Evolutionary conservation across 1,140 invertebrate species (phyloP).

Genomic region (Gyrodactylus salaris): DNA sequence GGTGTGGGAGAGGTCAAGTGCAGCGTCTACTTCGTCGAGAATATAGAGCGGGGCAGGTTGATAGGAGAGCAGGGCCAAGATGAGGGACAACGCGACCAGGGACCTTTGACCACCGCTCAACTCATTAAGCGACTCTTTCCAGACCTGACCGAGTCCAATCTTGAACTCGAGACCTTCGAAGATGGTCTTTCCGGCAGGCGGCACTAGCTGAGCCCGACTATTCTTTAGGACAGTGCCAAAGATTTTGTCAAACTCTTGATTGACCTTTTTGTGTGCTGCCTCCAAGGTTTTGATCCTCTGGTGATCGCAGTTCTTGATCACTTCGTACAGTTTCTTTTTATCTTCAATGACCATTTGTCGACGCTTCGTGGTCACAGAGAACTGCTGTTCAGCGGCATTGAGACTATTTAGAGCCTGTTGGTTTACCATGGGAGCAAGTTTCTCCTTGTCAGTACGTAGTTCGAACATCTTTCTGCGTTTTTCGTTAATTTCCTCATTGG

Average conservation of each 20-base stretch:
- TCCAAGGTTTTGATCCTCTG: not conserved
- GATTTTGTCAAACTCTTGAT: constrained; percentile 65
- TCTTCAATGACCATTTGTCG: not conserved
- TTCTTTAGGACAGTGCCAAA: constrained; percentile 61
- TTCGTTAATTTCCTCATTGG: constrained; percentile 26
- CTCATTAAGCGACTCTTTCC: constrained; percentile 81
- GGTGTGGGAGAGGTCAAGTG: constrained; percentile 81
- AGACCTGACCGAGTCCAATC: constrained; percentile 58
- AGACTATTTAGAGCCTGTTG: not conserved
- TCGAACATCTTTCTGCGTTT: constrained; percentile 27
- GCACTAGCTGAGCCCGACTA: constrained; percentile 43
- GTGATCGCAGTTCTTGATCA: not conserved
- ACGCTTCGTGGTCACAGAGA: not conserved
- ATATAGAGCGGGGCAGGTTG: constrained; percentile 94
- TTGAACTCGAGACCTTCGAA: constrained; percentile 59
- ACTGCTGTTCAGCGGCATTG: not conserved
- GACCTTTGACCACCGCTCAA: constrained; percentile 81
- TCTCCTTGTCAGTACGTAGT: constrained; percentile 19
- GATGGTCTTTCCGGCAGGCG: constrained; percentile 34
- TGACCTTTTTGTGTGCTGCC: not conserved
- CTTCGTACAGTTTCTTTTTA: not conserved
- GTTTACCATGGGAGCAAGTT: not conserved
- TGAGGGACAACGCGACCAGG: constrained; percentile 68
- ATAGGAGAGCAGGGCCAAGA: constrained; percentile 72
- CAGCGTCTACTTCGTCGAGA: constrained; percentile 90